These are phyloP conservation scores for Passer domesticus DNA, from an alignment of 2,113 vertebrate genomes.

Conservation along the genomic window DNA sequence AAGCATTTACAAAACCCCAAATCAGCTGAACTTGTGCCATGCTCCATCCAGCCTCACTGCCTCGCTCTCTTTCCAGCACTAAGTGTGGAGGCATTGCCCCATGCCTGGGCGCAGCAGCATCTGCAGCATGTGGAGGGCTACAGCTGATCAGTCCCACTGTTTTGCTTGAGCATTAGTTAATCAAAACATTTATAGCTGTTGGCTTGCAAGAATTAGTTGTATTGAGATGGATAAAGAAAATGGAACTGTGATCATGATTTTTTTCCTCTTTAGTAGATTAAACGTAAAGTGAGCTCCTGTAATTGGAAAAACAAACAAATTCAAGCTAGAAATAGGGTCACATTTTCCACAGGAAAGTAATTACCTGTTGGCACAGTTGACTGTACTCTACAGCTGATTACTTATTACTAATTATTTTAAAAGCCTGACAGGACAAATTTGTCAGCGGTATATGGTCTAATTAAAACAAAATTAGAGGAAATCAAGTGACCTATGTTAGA, in stretches of 20 bases:
- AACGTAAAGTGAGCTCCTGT: not conserved
- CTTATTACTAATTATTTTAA: not conserved
- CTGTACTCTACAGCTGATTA: not conserved
- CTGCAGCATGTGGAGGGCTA: not conserved
- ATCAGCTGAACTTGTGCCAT: not conserved
- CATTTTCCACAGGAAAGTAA: conserved; percentile 10
- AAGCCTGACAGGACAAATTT: not conserved
- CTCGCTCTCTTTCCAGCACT: not conserved
- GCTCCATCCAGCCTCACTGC: not conserved
- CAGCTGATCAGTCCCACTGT: not conserved
- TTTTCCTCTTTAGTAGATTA: not conserved
- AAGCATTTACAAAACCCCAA: not conserved
- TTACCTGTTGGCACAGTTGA: not conserved
- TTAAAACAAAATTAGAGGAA: not conserved
- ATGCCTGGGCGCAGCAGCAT: not conserved
- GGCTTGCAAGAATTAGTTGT: not conserved
- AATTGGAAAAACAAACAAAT: not conserved
- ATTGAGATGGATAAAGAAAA: not conserved
- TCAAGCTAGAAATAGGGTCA: not conserved
- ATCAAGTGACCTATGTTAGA: not conserved
- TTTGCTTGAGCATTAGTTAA: not conserved
- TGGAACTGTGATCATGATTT: not conserved
- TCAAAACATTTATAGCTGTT: not conserved
- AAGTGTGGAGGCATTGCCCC: not conserved
- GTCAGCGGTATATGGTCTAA: not conserved